These are phyloP conservation scores for Cremastobaeus sp. DNA, from an alignment of 2,888 invertebrate genomes.

Conservation along the genomic window DNA sequence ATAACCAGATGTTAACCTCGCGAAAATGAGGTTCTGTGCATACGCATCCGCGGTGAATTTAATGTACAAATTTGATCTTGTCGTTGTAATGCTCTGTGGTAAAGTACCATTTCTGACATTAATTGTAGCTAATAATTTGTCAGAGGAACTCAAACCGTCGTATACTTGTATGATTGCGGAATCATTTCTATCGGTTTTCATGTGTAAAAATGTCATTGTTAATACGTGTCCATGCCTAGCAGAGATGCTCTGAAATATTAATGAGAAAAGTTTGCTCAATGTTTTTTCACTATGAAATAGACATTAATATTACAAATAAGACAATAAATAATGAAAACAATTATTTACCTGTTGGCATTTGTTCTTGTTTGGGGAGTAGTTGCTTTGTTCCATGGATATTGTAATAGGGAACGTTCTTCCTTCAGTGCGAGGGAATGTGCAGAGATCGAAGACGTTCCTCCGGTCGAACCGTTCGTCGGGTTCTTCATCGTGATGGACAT, in stretches of 20 bases:
- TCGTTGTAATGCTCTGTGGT: conserved; percentile 92
- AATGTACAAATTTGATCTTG: conserved; percentile 88
- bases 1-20: conserved; percentile 87
- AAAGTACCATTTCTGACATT: conserved; percentile 90
- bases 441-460: conserved; percentile 89
- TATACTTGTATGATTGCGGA: conserved; percentile 87
- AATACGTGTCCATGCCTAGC: conserved; percentile 88
- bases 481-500: conserved; percentile 88
- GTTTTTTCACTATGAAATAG: no score
- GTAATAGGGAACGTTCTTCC: conserved; percentile 93
- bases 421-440: conserved; percentile 89
- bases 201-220: conserved; percentile 91
- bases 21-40: conserved; percentile 86
- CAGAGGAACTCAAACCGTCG: conserved; percentile 86
- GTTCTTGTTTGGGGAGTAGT: conserved; percentile 84
- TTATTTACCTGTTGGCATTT: conserved; percentile 84
- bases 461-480: conserved; percentile 87
- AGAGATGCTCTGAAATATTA: conserved; percentile 82
- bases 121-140: conserved; percentile 85
- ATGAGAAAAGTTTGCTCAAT: no score
- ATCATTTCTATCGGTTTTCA: conserved; percentile 87
- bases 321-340: not conserved
- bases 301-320: not conserved
- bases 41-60: conserved; percentile 87
- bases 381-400: conserved; percentile 88